phyloP scores from a whole-genome alignment of 2,888 invertebrate genomes.

The Tiliacea aurago region DNA sequence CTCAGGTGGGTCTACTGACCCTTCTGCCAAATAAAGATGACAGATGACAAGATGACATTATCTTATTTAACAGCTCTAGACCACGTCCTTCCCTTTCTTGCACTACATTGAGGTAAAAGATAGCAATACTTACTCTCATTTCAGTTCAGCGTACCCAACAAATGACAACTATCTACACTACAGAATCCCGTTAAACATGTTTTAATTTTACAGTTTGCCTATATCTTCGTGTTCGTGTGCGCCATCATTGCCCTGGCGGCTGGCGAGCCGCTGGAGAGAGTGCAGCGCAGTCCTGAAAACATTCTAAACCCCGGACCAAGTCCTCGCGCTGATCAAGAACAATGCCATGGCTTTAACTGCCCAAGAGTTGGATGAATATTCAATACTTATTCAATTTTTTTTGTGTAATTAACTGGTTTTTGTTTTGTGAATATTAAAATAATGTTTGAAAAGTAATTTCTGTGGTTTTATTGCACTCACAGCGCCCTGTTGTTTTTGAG shows the following conservation, averaged over 20 bases:
- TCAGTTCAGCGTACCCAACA: too few relatives aligned
- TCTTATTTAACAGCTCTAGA: too few relatives aligned
- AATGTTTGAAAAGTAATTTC: background rate
- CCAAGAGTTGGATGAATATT: background rate
- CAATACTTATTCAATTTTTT: background rate
- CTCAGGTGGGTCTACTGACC: too few relatives aligned
- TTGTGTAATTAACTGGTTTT: too few relatives aligned
- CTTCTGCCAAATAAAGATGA: too few relatives aligned
- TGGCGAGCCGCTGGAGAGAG: background rate
- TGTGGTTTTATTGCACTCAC: conserved; percentile 8
- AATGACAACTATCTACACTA: too few relatives aligned
- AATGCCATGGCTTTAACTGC: background rate
- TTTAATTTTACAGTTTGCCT: conserved; percentile 11
- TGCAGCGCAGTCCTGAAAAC: conserved; percentile 22
- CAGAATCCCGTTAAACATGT: background rate
- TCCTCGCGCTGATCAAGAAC: background rate
- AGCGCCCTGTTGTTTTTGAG: too few relatives aligned
- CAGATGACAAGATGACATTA: too few relatives aligned
- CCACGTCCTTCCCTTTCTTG: too few relatives aligned
- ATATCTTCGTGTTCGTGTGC: background rate
- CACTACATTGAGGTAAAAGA: too few relatives aligned
- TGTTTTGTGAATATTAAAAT: conserved; percentile 7
- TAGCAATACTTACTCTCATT: too few relatives aligned
- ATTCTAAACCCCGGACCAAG: background rate
- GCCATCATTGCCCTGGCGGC: background rate